These are phyloP conservation scores for Acromyrmex echinatior DNA, from an alignment of 1,140 invertebrate species.

Conservation along the genomic window DNA sequence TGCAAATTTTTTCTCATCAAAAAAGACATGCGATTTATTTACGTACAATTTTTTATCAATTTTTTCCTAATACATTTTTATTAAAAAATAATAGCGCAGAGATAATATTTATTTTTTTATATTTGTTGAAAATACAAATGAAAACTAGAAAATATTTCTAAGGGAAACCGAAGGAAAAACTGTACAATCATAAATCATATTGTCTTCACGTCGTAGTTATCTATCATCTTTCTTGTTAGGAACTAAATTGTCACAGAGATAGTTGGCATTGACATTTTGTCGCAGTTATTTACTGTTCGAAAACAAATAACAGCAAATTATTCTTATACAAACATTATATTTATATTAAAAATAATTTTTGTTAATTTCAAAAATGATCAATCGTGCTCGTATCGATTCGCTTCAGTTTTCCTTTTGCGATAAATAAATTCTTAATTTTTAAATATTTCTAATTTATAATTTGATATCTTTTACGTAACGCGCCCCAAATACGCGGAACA, in stretches of 20 bases:
- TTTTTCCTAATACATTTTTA: background rate
- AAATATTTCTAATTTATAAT: slow-evolving; percentile 24
- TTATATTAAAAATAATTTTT: background rate
- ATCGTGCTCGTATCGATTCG: background rate
- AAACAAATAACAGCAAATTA: slow-evolving; percentile 26
- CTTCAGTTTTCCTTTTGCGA: background rate
- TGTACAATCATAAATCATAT: background rate
- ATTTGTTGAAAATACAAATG: slow-evolving; percentile 1
- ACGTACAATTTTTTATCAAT: background rate
- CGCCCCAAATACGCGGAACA: background rate
- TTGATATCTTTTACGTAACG: background rate
- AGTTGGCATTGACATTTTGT: slow-evolving; percentile 20
- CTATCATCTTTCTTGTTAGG: slow-evolving; percentile 36
- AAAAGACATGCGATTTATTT: background rate
- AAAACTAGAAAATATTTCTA: background rate
- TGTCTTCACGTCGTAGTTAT: slow-evolving; percentile 12
- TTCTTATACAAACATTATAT: background rate
- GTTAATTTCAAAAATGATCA: background rate
- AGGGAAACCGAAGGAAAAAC: background rate
- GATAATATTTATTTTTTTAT: background rate
- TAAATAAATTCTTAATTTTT: background rate
- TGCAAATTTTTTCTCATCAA: background rate
- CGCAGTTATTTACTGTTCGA: background rate
- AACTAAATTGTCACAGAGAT: background rate
- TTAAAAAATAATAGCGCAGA: background rate